Conservation (phyloP, 2,888 invertebrate species). For the Andrena haemorrhoa region DNA sequence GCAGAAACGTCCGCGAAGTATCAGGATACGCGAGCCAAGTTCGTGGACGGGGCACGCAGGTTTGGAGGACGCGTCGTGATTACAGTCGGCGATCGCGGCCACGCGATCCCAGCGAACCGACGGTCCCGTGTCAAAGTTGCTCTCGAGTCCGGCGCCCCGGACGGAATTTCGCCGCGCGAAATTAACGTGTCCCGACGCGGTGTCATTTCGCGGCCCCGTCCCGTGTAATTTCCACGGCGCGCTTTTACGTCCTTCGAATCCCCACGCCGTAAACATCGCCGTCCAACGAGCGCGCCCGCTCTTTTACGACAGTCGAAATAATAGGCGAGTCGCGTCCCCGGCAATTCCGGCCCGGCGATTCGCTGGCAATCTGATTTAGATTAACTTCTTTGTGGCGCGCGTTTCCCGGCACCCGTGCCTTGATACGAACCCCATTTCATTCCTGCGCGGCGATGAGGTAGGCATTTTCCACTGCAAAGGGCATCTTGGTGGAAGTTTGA, state of each 20-base stretch:
- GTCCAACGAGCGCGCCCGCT: constrained; percentile 7
- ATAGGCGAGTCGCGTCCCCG: constrained; percentile 30
- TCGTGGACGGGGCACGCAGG: constrained; percentile 1
- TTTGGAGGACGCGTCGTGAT: background rate
- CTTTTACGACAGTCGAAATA: constrained; percentile 51
- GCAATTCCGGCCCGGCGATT: constrained; percentile 30
- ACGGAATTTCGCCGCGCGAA: constrained; percentile 61
- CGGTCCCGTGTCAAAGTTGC: constrained; percentile 59
- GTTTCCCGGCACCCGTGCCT: too few relatives aligned
- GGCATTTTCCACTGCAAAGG: too few relatives aligned
- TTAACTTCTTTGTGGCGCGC: constrained; percentile 22
- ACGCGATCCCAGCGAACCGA: constrained; percentile 38
- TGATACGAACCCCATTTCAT: too few relatives aligned
- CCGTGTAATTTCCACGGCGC: constrained; percentile 53
- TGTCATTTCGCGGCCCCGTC: constrained; percentile 55
- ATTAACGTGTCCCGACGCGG: constrained; percentile 58
- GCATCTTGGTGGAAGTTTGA: too few relatives aligned
- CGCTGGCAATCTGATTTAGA: constrained; percentile 34
- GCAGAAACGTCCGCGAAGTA: background rate
- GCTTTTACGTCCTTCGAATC: constrained; percentile 43
- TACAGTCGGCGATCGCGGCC: constrained; percentile 30
- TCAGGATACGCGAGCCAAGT: background rate
- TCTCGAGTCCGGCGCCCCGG: constrained; percentile 27
- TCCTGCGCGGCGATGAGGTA: too few relatives aligned
- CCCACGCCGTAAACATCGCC: constrained; percentile 38